These are phyloP conservation scores for western clawed frog (Xenopus tropicalis) DNA, from an alignment of 2,113 vertebrate species.

Conservation along the genomic window UCB_Xtro_10.0 CM004448.2:50651501-50652000, in stretches of 20 bases:
- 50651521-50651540: no score
- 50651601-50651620: no score
- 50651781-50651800: background rate
- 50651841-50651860: conserved; percentile 2
- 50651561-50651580: no score
- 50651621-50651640: no score
- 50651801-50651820: background rate
- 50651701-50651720: background rate
- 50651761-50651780: background rate
- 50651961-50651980: no score
- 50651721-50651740: background rate
- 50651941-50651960: no score
- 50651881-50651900: background rate
- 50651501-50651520: no score
- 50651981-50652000: no score
- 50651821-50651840: background rate
- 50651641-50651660: no score
- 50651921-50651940: no score
- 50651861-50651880: background rate
- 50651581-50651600: no score
- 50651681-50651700: background rate
- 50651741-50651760: background rate
- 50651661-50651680: background rate
- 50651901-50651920: background rate
- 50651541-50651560: no score